Evolutionary conservation across 1,140 invertebrate species (phyloP).

Genomic region (Drosophila ogumai): DNA sequence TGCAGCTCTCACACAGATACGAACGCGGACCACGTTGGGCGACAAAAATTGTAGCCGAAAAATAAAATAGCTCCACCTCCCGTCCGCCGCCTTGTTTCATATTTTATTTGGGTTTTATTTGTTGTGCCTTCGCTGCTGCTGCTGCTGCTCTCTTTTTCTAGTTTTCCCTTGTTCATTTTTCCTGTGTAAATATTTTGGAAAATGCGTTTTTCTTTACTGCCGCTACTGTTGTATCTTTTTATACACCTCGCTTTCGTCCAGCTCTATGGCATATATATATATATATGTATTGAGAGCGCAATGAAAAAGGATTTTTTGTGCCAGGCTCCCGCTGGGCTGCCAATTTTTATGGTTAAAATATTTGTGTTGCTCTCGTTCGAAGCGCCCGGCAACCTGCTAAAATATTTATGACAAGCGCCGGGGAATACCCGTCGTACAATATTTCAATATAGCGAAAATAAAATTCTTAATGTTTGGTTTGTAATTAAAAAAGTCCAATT

Average conservation of each 20-base stretch:
- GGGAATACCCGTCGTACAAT: conserved; percentile 46
- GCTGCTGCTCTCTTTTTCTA: conserved; percentile 30
- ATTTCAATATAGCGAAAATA: conserved; percentile 66
- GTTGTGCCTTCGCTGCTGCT: conserved; percentile 9
- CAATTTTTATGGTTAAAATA: conserved; percentile 73
- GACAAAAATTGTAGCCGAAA: conserved; percentile 78
- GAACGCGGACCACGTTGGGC: conserved; percentile 46
- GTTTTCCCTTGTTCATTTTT: conserved; percentile 47
- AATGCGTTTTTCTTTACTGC: conserved; percentile 75
- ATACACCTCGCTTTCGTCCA: conserved; percentile 11
- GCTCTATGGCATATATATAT: background rate
- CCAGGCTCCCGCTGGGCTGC: conserved; percentile 55
- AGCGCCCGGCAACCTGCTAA: conserved; percentile 51
- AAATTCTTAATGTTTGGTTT: conserved; percentile 46
- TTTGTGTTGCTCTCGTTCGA: conserved; percentile 48
- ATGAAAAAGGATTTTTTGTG: conserved; percentile 73
- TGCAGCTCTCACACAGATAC: conserved; percentile 67
- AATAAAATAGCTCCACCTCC: conserved; percentile 72
- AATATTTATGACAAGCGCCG: conserved; percentile 78
- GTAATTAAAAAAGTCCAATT: conserved; percentile 78
- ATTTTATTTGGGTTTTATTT: conserved; percentile 46
- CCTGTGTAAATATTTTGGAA: conserved; percentile 71
- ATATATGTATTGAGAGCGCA: conserved; percentile 15
- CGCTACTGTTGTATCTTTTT: conserved; percentile 41
- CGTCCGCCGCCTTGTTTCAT: conserved; percentile 39